Conservation (phyloP, 2,113 vertebrate species). For the Pontoporia blainvillei region DNA sequence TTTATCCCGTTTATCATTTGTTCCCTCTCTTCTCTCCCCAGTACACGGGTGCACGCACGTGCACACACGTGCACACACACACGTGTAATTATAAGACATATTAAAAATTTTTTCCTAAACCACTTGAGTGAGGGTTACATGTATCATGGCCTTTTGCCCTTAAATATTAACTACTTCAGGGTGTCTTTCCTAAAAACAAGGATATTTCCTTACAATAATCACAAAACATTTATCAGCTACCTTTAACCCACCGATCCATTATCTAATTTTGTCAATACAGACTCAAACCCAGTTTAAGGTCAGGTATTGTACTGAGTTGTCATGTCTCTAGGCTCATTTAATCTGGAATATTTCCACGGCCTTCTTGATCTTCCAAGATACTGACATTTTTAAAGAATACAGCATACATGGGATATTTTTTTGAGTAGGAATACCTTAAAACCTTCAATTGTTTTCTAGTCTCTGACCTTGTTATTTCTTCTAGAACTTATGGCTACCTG, state of each 20-base stretch:
- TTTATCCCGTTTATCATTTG: background rate
- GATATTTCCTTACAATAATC: background rate
- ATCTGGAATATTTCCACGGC: background rate
- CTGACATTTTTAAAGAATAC: background rate
- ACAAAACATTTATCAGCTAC: background rate
- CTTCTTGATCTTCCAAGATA: background rate
- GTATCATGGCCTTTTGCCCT: background rate
- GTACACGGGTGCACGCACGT: rapidly evolving
- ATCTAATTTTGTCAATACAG: background rate
- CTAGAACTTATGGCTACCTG: background rate
- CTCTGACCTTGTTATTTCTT: background rate
- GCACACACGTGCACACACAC: background rate
- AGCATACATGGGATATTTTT: background rate
- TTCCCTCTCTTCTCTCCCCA: background rate
- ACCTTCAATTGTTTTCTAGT: background rate
- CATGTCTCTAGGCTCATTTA: background rate
- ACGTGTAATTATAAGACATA: background rate
- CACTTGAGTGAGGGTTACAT: background rate
- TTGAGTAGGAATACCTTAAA: background rate
- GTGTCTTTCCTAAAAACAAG: background rate
- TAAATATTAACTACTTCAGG: background rate
- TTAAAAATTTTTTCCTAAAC: background rate
- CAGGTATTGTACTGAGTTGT: background rate
- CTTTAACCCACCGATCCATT: background rate
- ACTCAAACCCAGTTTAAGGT: background rate